Evolutionary conservation across 2,888 invertebrate species (phyloP).

Genomic region (Chalcosyrphus nemorum): DNA sequence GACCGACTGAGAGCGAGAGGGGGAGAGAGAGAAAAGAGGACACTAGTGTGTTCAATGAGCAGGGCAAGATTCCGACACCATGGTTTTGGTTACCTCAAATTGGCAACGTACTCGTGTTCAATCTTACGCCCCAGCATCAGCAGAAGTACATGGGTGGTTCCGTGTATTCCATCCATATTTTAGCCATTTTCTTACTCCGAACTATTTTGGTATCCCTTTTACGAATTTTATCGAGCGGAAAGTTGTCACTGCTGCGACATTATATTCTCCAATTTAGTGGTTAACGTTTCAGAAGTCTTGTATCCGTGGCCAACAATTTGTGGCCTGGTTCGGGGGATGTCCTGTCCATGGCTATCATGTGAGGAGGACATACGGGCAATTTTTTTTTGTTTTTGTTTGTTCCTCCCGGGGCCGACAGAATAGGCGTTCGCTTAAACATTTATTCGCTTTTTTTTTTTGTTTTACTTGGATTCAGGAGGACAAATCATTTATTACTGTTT

Average conservation of each 20-base stretch:
- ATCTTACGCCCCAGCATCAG: constrained; percentile 37
- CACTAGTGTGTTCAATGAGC: constrained; percentile 66
- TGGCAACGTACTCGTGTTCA: constrained; percentile 59
- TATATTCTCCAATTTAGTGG: constrained; percentile 55
- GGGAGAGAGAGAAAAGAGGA: too few relatives aligned
- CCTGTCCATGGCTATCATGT: constrained; percentile 12
- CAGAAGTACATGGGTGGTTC: constrained; percentile 30
- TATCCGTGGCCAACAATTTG: constrained; percentile 31
- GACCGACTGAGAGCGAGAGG: too few relatives aligned
- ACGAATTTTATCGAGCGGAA: constrained; percentile 64
- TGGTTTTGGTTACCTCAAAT: constrained; percentile 50
- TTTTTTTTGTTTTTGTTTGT: not conserved
- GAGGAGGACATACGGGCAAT: constrained; percentile 7
- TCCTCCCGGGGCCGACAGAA: not conserved
- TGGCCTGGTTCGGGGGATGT: not conserved
- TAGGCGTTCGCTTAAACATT: constrained; percentile 39
- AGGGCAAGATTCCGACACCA: constrained; percentile 55
- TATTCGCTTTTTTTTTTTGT: constrained; percentile 22
- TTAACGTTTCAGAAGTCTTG: constrained; percentile 49
- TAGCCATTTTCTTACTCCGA: constrained; percentile 64
- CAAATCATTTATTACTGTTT: constrained; percentile 59
- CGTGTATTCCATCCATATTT: constrained; percentile 54
- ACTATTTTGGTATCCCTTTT: constrained; percentile 57
- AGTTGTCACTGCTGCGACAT: constrained; percentile 66
- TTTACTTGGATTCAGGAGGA: constrained; percentile 26